Evolutionary conservation across 2,113 vertebrate genomes (phyloP).

Genomic region (Dasyurus viverrinus): DNA sequence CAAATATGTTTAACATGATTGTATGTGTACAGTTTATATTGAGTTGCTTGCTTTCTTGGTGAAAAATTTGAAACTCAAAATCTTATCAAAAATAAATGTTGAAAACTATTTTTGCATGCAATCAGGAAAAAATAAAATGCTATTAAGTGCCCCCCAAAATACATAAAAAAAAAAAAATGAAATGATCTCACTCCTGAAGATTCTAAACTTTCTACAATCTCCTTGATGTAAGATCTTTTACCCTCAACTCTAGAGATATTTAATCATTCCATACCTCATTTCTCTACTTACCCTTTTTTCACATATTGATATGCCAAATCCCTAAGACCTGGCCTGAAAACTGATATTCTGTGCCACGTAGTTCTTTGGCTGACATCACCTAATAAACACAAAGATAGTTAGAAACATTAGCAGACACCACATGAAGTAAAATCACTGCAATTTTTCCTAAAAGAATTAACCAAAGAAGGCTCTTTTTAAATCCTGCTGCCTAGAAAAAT

Average conservation of each 20-base stretch:
- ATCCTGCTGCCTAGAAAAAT: not conserved
- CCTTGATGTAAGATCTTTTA: not conserved
- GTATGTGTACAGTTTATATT: no score
- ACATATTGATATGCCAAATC: constrained; percentile 96
- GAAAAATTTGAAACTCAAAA: no score
- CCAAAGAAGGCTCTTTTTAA: not conserved
- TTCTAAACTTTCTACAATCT: not conserved
- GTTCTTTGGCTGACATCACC: constrained; percentile 98
- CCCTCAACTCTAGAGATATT: not conserved
- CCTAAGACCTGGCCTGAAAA: constrained; percentile 96
- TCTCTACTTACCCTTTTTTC: constrained; percentile 93
- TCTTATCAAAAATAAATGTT: no score
- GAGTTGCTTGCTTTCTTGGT: no score
- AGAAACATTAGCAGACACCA: constrained; percentile 19
- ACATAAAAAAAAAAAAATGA: not conserved
- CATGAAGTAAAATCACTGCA: not conserved
- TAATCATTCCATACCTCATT: not conserved
- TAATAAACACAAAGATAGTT: constrained; percentile 79
- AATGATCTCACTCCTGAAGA: not conserved
- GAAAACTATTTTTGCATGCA: no score
- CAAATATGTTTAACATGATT: no score
- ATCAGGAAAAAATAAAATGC: no score
- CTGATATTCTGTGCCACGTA: constrained; percentile 95
- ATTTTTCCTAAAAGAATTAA: not conserved
- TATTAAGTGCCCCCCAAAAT: no score